These are phyloP conservation scores for Habropoda laboriosa DNA, from an alignment of 1,140 invertebrate species.

Conservation along the genomic window DNA sequence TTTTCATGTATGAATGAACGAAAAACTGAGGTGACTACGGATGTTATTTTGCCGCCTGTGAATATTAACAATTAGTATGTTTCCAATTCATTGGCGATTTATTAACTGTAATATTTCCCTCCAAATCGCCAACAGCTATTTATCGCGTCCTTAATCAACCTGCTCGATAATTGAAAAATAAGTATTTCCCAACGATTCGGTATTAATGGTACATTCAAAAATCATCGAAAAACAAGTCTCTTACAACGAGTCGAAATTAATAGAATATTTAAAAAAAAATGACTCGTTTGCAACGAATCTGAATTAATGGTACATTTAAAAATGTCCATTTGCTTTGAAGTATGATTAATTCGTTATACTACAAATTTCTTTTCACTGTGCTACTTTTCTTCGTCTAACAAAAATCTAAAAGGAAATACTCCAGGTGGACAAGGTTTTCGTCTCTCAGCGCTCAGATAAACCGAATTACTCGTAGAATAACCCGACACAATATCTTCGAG, in stretches of 20 bases:
- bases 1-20: neutral
- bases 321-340: neutral
- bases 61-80: neutral
- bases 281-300: neutral
- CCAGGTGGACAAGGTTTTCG: no score
- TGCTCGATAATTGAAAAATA: neutral
- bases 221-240: no score
- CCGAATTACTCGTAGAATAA: no score
- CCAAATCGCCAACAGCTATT: neutral
- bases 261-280: neutral
- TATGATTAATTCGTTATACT: neutral
- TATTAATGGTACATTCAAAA: neutral
- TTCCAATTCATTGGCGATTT: neutral
- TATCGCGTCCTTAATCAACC: neutral
- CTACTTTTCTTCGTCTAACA: no score
- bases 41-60: neutral
- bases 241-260: neutral
- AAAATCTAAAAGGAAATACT: no score
- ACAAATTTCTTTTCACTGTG: neutral
- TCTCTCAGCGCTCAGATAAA: no score
- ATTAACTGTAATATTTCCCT: neutral
- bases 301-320: neutral
- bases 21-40: neutral
- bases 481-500: no score
- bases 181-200: neutral